Percentiles rank a stretch among this genome's conserved stretches.
Evolutionary conservation across 2,888 invertebrate species (phyloP).

Genomic region (Dugesia japonica): DNA sequence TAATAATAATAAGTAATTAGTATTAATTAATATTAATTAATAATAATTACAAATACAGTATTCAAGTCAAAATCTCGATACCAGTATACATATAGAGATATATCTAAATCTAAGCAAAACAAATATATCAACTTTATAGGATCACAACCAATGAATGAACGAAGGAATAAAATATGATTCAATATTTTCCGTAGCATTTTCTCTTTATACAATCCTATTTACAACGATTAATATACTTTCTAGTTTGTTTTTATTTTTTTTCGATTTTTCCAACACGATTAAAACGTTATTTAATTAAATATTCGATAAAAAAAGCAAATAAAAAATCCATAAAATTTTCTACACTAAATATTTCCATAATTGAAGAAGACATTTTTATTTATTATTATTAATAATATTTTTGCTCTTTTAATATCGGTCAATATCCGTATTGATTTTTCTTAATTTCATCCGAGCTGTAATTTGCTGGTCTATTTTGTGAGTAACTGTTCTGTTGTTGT

Average conservation of each 20-base stretch:
- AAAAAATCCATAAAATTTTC: background rate
- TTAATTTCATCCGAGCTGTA: background rate
- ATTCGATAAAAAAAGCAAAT: background rate
- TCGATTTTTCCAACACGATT: background rate
- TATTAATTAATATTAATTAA: background rate
- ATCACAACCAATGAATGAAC: conserved; percentile 20
- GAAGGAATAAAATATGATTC: too few species aligned
- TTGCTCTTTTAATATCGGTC: background rate
- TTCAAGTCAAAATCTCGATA: too few species aligned
- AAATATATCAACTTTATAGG: background rate
- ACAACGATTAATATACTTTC: background rate
- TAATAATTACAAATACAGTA: too few species aligned
- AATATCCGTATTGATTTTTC: conserved; percentile 10
- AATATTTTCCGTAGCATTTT: too few species aligned
- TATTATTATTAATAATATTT: too few species aligned
- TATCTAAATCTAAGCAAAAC: background rate
- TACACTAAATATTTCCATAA: background rate
- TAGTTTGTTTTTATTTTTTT: too few species aligned
- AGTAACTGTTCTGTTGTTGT: too few species aligned
- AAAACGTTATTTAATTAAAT: background rate
- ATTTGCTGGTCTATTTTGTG: background rate
- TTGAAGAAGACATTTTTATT: background rate
- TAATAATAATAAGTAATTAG: background rate
- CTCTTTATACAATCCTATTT: background rate
- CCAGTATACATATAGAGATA: too few species aligned